Evolutionary conservation across 2,113 vertebrate genomes (phyloP).

Genomic region (Leiothrix lutea): DNA sequence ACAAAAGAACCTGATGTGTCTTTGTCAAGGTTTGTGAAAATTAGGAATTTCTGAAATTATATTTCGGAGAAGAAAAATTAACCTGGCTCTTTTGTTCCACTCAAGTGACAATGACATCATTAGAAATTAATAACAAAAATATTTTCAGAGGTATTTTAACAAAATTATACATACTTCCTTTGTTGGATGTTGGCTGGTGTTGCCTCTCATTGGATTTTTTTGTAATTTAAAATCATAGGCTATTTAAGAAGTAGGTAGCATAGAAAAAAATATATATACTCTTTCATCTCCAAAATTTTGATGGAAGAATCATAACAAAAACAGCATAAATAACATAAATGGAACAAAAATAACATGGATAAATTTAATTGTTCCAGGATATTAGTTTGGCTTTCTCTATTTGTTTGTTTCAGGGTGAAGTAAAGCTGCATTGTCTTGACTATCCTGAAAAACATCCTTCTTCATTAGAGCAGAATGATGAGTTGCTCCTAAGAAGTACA

Average conservation of each 20-base stretch:
- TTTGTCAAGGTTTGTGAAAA: background rate
- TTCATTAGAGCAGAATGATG: background rate
- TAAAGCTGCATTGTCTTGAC: background rate
- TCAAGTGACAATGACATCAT: background rate
- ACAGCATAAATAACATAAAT: background rate
- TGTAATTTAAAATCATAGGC: background rate
- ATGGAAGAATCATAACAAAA: background rate
- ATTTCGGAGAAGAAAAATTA: background rate
- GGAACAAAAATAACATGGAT: background rate
- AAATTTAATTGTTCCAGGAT: background rate
- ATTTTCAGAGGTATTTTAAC: background rate
- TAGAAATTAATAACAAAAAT: background rate
- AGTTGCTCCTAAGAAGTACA: background rate
- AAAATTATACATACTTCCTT: background rate
- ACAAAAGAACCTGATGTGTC: background rate
- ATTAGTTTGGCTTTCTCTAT: background rate
- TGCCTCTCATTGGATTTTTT: background rate
- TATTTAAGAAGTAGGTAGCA: background rate
- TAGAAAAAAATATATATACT: background rate
- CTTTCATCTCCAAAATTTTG: background rate
- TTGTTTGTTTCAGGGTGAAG: background rate
- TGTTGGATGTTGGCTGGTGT: background rate
- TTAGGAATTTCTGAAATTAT: background rate
- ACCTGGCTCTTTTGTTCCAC: background rate
- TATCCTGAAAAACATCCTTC: background rate